These are phyloP conservation scores for Dicyrtoma fusca DNA, from an alignment of 2,888 invertebrate genomes.

Conservation along the genomic window DNA sequence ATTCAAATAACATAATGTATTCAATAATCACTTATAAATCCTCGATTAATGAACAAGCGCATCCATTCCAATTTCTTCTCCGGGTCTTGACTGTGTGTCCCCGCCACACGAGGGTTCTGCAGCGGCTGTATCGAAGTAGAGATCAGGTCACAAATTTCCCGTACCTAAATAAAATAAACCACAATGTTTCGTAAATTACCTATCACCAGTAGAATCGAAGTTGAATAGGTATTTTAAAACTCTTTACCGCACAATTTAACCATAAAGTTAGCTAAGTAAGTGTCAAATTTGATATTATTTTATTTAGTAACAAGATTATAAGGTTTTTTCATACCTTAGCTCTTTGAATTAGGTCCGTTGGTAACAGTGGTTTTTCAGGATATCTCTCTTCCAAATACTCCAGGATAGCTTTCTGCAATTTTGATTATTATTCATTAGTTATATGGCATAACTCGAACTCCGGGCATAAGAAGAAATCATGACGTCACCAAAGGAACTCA, in stretches of 20 bases:
- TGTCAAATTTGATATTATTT: too few relatives aligned
- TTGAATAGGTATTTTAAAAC: too few relatives aligned
- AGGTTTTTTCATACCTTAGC: conserved; percentile 69
- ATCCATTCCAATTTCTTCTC: conserved; percentile 93
- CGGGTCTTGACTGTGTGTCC: conserved; percentile 70
- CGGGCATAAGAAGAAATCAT: too few relatives aligned
- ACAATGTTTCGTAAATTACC: not conserved
- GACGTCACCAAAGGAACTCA: too few relatives aligned
- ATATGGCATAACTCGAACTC: too few relatives aligned
- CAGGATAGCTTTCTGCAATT: conserved; percentile 76
- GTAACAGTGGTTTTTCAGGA: conserved; percentile 82
- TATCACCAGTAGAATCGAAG: not conserved
- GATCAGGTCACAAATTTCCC: conserved; percentile 89
- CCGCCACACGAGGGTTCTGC: conserved; percentile 87
- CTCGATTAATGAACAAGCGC: conserved; percentile 86
- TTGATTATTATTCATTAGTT: too few relatives aligned
- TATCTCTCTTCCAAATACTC: conserved; percentile 94
- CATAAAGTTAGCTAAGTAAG: too few relatives aligned
- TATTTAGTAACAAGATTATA: too few relatives aligned
- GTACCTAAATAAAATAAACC: conserved; percentile 60
- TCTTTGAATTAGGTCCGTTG: conserved; percentile 82
- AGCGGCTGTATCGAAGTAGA: conserved; percentile 95
- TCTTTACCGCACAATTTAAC: too few relatives aligned
- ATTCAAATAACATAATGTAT: not conserved
- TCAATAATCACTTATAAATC: conserved; percentile 68